Conservation (phyloP, 1,140 invertebrate genomes). For the Brachionus paranguensis region DNA sequence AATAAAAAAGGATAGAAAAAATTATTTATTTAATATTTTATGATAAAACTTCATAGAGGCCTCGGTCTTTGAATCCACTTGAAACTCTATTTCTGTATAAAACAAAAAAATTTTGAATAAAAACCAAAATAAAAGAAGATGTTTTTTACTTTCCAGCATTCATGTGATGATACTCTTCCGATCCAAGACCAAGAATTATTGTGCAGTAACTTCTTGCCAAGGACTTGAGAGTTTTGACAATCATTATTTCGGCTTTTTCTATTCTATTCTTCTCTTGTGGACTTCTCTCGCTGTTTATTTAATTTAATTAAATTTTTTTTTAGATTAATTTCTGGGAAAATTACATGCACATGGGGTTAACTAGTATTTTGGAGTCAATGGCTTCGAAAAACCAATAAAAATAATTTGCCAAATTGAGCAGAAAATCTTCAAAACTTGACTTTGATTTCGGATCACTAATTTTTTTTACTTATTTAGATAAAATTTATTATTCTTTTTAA, state of each 20-base stretch:
- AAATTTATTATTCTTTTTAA: not conserved
- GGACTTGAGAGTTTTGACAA: constrained; percentile 47
- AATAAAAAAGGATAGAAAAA: constrained; percentile 8
- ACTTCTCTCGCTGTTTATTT: constrained; percentile 48
- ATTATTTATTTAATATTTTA: not conserved
- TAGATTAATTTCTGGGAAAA: not conserved
- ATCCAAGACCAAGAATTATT: constrained; percentile 50
- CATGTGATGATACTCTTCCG: constrained; percentile 53
- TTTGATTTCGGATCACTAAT: constrained; percentile 29
- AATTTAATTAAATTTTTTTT: not conserved
- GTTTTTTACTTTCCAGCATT: constrained; percentile 49
- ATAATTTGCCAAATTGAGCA: constrained; percentile 50
- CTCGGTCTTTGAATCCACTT: constrained; percentile 50
- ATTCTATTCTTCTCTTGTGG: constrained; percentile 49
- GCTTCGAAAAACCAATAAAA: constrained; percentile 54
- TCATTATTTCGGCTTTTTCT: constrained; percentile 46
- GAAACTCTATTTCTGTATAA: constrained; percentile 50
- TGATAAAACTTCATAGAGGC: constrained; percentile 49
- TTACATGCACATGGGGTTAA: constrained; percentile 52
- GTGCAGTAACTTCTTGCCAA: constrained; percentile 52
- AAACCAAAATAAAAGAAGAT: not conserved
- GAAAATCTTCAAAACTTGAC: constrained; percentile 48
- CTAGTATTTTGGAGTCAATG: constrained; percentile 47
- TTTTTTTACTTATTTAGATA: not conserved
- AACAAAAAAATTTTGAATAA: not conserved